A percentile compares a stretch with the other conserved stretches of the same genome.
These are phyloP conservation scores for Leptodactylus fallax DNA, from an alignment of 2,797 vertebrate species.

Conservation along the genomic window DNA sequence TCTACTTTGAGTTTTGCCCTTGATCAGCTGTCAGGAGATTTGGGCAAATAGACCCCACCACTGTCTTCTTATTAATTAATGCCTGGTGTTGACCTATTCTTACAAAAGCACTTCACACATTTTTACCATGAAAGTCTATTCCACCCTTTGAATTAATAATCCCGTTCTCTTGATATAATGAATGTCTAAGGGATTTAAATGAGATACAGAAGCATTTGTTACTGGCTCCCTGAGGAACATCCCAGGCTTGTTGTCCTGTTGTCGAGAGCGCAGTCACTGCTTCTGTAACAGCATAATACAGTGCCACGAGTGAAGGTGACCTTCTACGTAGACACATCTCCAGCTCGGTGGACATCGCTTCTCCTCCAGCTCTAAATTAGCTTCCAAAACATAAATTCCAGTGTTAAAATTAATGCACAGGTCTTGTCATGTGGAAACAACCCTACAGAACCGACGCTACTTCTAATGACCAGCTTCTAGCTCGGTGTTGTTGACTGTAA, in stretches of 20 bases:
- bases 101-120: constrained; percentile 53
- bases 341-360: constrained; percentile 36
- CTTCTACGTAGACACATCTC: constrained; percentile 15
- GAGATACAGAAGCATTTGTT: constrained; percentile 62
- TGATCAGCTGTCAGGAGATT: constrained; percentile 36
- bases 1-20: constrained; percentile 12
- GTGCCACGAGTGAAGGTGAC: constrained; percentile 52
- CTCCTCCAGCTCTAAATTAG: constrained; percentile 31
- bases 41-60: constrained; percentile 49
- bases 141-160: constrained; percentile 56
- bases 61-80: constrained; percentile 51
- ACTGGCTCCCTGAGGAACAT: constrained; percentile 47
- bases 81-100: constrained; percentile 50
- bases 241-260: constrained; percentile 43
- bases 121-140: constrained; percentile 36
- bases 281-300: constrained; percentile 32
- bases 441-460: constrained; percentile 30
- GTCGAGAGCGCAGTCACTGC: constrained; percentile 19
- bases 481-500: constrained; percentile 21
- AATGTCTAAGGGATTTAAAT: constrained; percentile 63
- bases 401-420: not conserved
- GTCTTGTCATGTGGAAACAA: constrained; percentile 37
- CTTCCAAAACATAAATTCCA: constrained; percentile 38
- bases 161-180: constrained; percentile 59
- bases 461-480: constrained; percentile 41